Conservation (phyloP, 2,113 vertebrate species). For the Lagopus muta region DNA sequence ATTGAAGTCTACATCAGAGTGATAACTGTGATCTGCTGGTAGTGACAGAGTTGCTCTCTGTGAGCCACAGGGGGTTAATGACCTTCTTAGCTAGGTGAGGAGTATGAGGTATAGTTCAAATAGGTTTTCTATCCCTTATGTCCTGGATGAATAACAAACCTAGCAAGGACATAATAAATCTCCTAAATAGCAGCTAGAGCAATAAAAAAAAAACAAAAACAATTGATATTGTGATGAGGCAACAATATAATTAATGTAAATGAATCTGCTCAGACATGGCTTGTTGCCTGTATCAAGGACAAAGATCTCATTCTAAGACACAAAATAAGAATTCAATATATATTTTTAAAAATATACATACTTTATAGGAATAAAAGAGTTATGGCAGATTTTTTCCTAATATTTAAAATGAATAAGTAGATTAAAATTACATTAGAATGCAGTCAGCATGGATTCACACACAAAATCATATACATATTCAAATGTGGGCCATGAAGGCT, state of each 20-base stretch:
- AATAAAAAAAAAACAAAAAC: neutral
- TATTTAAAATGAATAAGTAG: neutral
- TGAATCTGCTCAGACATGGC: neutral
- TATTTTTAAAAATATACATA: neutral
- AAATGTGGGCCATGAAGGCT: neutral
- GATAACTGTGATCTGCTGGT: neutral
- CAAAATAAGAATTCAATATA: neutral
- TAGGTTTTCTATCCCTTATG: neutral
- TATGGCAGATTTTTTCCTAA: neutral
- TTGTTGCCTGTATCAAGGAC: slow-evolving; percentile 7
- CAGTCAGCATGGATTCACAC: neutral
- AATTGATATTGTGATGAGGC: neutral
- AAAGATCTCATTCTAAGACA: neutral
- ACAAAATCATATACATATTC: neutral
- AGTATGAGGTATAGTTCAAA: neutral
- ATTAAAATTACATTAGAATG: neutral
- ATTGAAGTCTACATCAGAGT: neutral
- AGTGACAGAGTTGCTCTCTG: neutral
- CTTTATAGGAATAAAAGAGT: neutral
- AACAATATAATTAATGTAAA: slow-evolving; percentile 32
- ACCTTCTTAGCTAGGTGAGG: neutral
- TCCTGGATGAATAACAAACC: slow-evolving; percentile 12
- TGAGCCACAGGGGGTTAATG: neutral
- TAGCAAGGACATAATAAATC: neutral
- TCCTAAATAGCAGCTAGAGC: neutral